Conservation (phyloP, 2,888 invertebrate genomes). For the Subacronicta megacephala region DNA sequence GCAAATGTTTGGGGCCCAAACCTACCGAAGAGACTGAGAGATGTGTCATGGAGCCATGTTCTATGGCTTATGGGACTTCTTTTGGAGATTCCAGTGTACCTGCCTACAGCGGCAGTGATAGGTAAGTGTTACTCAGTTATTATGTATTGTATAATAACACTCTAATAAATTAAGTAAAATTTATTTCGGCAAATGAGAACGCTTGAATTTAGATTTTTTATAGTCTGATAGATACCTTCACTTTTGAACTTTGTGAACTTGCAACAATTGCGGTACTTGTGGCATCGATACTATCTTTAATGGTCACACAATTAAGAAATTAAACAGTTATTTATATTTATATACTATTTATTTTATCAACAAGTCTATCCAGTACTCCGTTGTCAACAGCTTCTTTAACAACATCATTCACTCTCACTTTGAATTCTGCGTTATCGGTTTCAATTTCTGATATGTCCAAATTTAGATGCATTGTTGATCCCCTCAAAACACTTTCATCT, state of each 20-base stretch:
- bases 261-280: too few relatives aligned
- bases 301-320: background rate
- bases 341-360: constrained; percentile 51
- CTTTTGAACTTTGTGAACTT: too few relatives aligned
- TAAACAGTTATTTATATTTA: background rate
- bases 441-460: constrained; percentile 46
- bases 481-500: constrained; percentile 61
- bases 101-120: constrained; percentile 77
- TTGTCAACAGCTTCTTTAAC: constrained; percentile 71
- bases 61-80: constrained; percentile 90
- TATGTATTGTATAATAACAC: too few relatives aligned
- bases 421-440: constrained; percentile 61
- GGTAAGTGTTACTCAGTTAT: constrained; percentile 66
- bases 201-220: too few relatives aligned
- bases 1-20: constrained; percentile 95
- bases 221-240: too few relatives aligned
- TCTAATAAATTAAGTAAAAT: too few relatives aligned
- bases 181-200: too few relatives aligned
- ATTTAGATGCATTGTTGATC: constrained; percentile 54
- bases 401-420: constrained; percentile 75
- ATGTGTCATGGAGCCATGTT: constrained; percentile 94
- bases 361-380: constrained; percentile 70
- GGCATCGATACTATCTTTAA: too few relatives aligned
- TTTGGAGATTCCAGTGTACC: constrained; percentile 85
- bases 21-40: constrained; percentile 95